Evolutionary conservation across 2,888 invertebrate species (phyloP).

Genomic region (Mayetiola destructor): DNA sequence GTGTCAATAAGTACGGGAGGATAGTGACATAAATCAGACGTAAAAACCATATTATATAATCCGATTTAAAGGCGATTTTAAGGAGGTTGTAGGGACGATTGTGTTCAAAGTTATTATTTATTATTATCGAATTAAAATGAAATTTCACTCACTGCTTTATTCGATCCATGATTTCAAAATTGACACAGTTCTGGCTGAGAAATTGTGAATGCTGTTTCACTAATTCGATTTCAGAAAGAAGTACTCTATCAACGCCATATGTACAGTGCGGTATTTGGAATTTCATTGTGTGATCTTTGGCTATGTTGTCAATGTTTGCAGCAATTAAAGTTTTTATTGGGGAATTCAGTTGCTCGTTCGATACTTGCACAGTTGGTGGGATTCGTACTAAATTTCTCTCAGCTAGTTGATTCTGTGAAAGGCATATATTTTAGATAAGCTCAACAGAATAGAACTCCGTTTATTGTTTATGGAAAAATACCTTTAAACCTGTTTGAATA

Average conservation of each 20-base stretch:
- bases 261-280: slow-evolving; percentile 46
- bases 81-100: no score
- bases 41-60: no score
- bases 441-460: neutral
- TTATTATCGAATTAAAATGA: neutral
- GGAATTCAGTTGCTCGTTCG: slow-evolving; percentile 32
- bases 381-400: slow-evolving; percentile 57
- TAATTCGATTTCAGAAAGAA: slow-evolving; percentile 51
- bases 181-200: slow-evolving; percentile 47
- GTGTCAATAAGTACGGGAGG: no score
- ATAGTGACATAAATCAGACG: no score
- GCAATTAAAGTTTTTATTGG: slow-evolving; percentile 54
- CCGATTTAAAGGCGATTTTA: no score
- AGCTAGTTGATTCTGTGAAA: slow-evolving; percentile 45
- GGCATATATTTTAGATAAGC: neutral
- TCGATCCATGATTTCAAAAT: slow-evolving; percentile 31
- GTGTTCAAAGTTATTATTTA: no score
- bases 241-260: slow-evolving; percentile 55
- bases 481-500: slow-evolving; percentile 58
- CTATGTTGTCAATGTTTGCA: slow-evolving; percentile 50
- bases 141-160: slow-evolving; percentile 24
- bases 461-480: slow-evolving; percentile 24
- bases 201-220: slow-evolving; percentile 52
- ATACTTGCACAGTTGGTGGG: slow-evolving; percentile 32
- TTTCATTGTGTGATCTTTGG: slow-evolving; percentile 50